Evolutionary conservation across 1,140 invertebrate genomes (phyloP), one percentile per base, ranked within the genome.

Genomic region (Lordiphosa mommai): DNA sequence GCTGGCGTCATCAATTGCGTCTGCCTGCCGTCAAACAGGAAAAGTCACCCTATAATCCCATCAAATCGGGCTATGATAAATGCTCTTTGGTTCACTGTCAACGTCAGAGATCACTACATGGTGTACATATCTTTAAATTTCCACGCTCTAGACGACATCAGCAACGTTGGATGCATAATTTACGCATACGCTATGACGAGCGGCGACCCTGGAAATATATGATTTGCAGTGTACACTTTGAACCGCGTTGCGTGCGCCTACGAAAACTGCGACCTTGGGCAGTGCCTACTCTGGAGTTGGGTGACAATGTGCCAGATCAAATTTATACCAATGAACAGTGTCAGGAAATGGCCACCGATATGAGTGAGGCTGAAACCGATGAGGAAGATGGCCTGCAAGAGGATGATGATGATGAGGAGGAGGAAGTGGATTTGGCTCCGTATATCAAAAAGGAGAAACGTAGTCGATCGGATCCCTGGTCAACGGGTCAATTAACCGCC

Each of bases 141-240:
- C 79, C 79, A 10, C 59, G 59, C 7, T 67, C 79, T 6, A 41
- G 14, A 7, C 56, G 37, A 6, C 53, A 73, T n/a, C 79, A 79
- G 37, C 56, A 79, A 10, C 79, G 58, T 4, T 85, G 79, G 79
- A 71, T 67, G 69, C 79, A 86, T 46, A 85, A 85, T 38, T 46
- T 85, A 7, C 53, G 69, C 6, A 85, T 85, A 5, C 41, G 46
- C 6, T 85, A 80, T 40, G 80, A 84, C 14, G 80, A 80, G 27
- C 50, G 56, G 3, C 51, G 69, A 0, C 79, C 80, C 3, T 84
- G 79, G 79, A 85, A 85, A 33, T 86, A 63, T 2, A 73, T 85
- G 64, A 79, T 85, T 4, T 85, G 79, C 30, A 85, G 79, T 49
- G 80, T 67, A 1, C 79, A 85, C 12, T 85, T 85, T 10, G 79